Percentiles rank a stretch among this genome's conserved stretches.
phyloP scores from a whole-genome alignment of 2,797 vertebrate species.

The Phoxinus dragarum region DNA sequence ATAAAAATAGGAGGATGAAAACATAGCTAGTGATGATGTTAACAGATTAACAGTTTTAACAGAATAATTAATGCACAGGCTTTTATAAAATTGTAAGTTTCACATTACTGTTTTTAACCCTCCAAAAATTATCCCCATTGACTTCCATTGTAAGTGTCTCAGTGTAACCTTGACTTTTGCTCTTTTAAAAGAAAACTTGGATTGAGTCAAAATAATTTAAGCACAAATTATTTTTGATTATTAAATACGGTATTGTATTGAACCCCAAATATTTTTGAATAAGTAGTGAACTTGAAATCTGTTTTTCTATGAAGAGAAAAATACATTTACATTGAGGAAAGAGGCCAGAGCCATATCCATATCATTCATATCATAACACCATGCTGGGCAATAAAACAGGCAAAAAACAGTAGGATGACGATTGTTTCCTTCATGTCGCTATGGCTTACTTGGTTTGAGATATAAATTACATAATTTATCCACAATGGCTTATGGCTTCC shows the following conservation, averaged over 20 bases:
- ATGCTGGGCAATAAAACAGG: neutral
- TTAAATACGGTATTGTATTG: neutral
- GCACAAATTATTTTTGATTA: neutral
- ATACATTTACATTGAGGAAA: neutral
- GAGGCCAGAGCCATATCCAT: neutral
- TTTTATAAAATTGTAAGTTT: neutral
- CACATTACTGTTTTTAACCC: neutral
- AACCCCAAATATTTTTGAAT: neutral
- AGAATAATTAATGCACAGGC: neutral
- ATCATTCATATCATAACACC: neutral
- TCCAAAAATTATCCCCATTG: neutral
- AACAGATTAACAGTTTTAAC: neutral
- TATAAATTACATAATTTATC: slow-evolving; percentile 58
- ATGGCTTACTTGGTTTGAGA: neutral
- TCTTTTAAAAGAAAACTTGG: neutral
- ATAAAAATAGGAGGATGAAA: neutral
- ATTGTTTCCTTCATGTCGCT: neutral
- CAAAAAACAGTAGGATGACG: neutral
- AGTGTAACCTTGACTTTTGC: neutral
- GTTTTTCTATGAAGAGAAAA: neutral
- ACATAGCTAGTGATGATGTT: neutral
- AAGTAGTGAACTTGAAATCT: neutral
- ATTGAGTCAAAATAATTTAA: neutral
- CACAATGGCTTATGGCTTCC: slow-evolving; percentile 25
- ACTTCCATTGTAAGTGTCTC: neutral